A percentile compares a stretch with the other conserved stretches of the same genome.
Conservation (phyloP, 2,888 invertebrate species). For the Leptopilina drosophilae region DNA sequence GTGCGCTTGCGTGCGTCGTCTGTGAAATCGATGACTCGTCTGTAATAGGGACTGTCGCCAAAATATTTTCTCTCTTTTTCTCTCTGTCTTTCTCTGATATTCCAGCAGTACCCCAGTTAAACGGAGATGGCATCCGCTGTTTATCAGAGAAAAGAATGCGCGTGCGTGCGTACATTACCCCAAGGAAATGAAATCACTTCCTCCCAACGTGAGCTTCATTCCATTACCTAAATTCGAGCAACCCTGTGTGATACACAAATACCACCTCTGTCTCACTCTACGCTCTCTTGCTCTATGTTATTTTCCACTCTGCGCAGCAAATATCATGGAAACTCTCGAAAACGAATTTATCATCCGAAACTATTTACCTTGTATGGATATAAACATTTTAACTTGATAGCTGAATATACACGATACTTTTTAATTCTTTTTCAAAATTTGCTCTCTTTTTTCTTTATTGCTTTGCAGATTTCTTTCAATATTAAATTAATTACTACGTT, state of each 20-base stretch:
- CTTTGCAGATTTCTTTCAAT: no score
- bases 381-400: neutral
- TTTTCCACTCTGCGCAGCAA: constrained; percentile 23
- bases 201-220: constrained; percentile 31
- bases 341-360: constrained; percentile 22
- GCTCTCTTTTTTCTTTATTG: no score
- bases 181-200: constrained; percentile 41
- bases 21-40: constrained; percentile 63
- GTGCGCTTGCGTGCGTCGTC: constrained; percentile 62
- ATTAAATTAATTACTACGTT: no score
- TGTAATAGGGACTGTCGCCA: constrained; percentile 60
- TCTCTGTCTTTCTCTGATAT: constrained; percentile 43
- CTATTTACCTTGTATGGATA: neutral
- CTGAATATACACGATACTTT: neutral
- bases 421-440: no score
- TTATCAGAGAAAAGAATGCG: constrained; percentile 37
- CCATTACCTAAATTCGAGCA: constrained; percentile 37
- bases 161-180: constrained; percentile 29
- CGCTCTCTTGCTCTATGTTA: neutral
- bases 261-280: neutral
- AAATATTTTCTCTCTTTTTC: constrained; percentile 58
- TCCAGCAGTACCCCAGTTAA: constrained; percentile 57
- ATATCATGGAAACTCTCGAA: constrained; percentile 10
- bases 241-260: constrained; percentile 27
- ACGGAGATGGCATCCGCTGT: constrained; percentile 51